Conservation (phyloP, 2,797 vertebrate species). For the Simalia tracyae region DNA sequence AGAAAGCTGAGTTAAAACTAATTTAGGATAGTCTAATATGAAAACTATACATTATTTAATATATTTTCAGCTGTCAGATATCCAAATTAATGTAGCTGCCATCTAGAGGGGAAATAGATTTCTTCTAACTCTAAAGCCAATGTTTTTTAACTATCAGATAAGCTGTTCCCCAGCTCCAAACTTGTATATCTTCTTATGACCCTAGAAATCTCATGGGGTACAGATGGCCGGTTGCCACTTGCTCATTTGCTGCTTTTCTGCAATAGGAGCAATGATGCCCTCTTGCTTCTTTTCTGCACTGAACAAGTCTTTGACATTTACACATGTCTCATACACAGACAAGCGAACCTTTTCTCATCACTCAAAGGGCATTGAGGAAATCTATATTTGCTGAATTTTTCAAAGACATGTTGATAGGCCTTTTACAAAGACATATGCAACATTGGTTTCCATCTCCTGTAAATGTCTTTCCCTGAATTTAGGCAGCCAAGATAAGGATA, state of each 20-base stretch:
- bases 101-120: background rate
- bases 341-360: background rate
- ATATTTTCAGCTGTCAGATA: background rate
- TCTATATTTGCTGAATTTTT: background rate
- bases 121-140: background rate
- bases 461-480: background rate
- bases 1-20: background rate
- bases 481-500: background rate
- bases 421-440: background rate
- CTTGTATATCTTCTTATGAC: background rate
- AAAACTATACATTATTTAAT: background rate
- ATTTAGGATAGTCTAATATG: conserved; percentile 4
- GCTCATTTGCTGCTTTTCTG: background rate
- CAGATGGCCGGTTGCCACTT: background rate
- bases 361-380: background rate
- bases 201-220: background rate
- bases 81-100: background rate
- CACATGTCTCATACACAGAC: too few species aligned
- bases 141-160: background rate
- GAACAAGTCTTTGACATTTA: background rate
- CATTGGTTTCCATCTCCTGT: background rate
- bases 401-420: background rate
- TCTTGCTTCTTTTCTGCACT: background rate
- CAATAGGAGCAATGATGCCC: background rate
- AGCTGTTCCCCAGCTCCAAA: background rate